Percentiles rank a stretch among this genome's conserved stretches.
These are phyloP conservation scores for Xestia rhomboidea DNA, from an alignment of 2,888 invertebrate genomes.

Conservation along the genomic window DNA sequence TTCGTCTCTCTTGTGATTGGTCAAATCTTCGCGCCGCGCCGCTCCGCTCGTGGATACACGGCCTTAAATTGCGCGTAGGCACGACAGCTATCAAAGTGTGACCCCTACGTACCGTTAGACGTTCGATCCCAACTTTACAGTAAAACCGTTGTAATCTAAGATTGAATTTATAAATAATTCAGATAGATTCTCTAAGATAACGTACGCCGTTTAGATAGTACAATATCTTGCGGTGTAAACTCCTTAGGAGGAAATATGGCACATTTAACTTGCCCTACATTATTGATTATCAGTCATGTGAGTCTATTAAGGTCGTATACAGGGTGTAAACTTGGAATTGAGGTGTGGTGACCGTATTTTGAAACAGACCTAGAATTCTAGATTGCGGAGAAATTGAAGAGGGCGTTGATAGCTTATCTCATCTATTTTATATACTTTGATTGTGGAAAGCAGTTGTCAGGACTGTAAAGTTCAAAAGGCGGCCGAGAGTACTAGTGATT, in stretches of 20 bases:
- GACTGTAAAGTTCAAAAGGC: conserved; percentile 1
- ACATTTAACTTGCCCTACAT: not conserved
- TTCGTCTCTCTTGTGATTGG: not conserved
- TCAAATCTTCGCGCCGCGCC: not conserved
- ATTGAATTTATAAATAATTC: conserved; percentile 70
- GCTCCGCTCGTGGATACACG: not conserved
- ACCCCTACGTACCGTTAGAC: conserved; percentile 53
- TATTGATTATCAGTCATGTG: conserved; percentile 26
- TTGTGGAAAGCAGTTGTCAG: not conserved
- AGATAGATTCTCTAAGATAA: conserved; percentile 59
- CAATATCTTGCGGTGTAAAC: conserved; percentile 29
- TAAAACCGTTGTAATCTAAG: conserved; percentile 65
- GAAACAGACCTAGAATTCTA: conserved; percentile 20
- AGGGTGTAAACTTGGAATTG: conserved; percentile 1
- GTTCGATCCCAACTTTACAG: conserved; percentile 65
- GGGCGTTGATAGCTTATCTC: conserved; percentile 21
- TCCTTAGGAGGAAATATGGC: not conserved
- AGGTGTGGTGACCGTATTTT: not conserved
- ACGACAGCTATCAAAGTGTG: conserved; percentile 47
- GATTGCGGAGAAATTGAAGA: conserved; percentile 3
- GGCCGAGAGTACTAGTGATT: not conserved
- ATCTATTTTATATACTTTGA: conserved; percentile 20
- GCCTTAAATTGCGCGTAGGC: conserved; percentile 35
- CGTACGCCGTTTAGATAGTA: conserved; percentile 51
- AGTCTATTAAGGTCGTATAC: conserved; percentile 10